phyloP scores from a whole-genome alignment of 2,113 vertebrate genomes.

The Phalacrocorax pelagicus region DNA sequence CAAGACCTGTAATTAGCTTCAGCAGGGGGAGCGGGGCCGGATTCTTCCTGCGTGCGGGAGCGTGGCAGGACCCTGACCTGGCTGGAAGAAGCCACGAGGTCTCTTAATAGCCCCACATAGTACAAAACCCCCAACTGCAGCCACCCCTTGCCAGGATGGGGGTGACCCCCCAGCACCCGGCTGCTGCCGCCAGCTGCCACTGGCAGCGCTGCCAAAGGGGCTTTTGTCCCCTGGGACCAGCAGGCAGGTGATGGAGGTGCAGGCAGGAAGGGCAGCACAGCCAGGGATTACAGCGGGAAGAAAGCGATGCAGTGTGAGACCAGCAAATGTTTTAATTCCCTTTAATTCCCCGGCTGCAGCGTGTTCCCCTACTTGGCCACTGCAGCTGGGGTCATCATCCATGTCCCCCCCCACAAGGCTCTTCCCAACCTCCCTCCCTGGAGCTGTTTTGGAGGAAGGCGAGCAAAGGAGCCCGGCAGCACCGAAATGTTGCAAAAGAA shows the following conservation, averaged over 20 bases:
- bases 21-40: fast-evolving
- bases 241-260: neutral
- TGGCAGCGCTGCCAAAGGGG: neutral
- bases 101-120: neutral
- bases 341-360: neutral
- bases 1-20: neutral
- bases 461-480: neutral
- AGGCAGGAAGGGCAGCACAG: neutral
- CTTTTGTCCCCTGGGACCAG: neutral
- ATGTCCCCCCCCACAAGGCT: too few species aligned
- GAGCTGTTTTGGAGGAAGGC: neutral
- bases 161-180: neutral
- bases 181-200: neutral
- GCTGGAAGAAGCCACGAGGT: neutral
- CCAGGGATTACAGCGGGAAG: neutral
- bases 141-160: fast-evolving
- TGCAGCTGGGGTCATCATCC: neutral
- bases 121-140: fast-evolving
- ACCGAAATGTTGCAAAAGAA: conserved; percentile 9
- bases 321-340: conserved; percentile 56
- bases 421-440: neutral
- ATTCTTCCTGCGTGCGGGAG: neutral
- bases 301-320: neutral
- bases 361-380: fast-evolving
- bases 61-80: fast-evolving